A percentile compares a stretch with the other conserved stretches of the same genome.
These are phyloP conservation scores for Drosophila robusta DNA, from an alignment of 2,888 invertebrate species.

Conservation along the genomic window DNA sequence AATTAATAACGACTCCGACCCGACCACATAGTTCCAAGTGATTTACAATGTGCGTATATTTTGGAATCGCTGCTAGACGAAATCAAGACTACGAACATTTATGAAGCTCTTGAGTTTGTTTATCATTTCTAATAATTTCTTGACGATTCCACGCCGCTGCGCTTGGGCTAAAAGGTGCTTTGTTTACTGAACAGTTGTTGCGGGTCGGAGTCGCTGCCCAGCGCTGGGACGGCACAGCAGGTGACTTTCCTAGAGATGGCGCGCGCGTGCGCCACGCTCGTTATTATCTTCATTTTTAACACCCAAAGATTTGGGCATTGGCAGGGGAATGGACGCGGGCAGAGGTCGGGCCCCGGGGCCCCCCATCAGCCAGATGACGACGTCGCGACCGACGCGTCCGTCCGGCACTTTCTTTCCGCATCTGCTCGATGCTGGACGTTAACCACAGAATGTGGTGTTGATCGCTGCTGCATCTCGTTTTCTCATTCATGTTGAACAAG, in stretches of 20 bases:
- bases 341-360: neutral
- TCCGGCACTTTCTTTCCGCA: constrained; percentile 60
- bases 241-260: constrained; percentile 68
- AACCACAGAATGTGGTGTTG: constrained; percentile 72
- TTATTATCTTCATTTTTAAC: constrained; percentile 82
- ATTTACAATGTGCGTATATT: constrained; percentile 74
- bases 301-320: constrained; percentile 49
- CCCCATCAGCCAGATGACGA: constrained; percentile 63
- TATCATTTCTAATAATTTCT: constrained; percentile 61
- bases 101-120: constrained; percentile 62
- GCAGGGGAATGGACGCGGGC: neutral
- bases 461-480: constrained; percentile 64
- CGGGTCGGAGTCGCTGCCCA: constrained; percentile 28
- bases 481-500: constrained; percentile 80
- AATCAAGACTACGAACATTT: constrained; percentile 46
- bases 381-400: constrained; percentile 1
- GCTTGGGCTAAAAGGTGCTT: constrained; percentile 33
- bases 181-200: constrained; percentile 53
- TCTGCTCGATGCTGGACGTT: constrained; percentile 19
- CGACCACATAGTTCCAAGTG: constrained; percentile 45
- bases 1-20: constrained; percentile 68
- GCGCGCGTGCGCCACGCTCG: constrained; percentile 70
- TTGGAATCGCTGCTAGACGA: constrained; percentile 20
- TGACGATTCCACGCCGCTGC: constrained; percentile 19
- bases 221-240: constrained; percentile 56